A percentile compares a stretch with the other conserved stretches of the same genome.
phyloP scores from a whole-genome alignment of 2,797 vertebrate genomes.

The Orestias chungarensis region DNA sequence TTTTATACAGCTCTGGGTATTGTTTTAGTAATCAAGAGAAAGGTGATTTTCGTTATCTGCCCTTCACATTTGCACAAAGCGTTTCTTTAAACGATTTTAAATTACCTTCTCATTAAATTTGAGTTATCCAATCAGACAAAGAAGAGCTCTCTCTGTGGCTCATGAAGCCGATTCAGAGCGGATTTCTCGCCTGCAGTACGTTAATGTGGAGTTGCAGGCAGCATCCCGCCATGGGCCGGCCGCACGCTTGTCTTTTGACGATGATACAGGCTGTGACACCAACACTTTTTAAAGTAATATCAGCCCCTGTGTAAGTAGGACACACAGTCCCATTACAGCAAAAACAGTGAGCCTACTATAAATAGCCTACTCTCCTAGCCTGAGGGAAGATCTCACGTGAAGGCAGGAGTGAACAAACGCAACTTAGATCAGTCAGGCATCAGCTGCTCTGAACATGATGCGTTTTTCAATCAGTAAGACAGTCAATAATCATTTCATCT shows the following conservation, averaged over 20 bases:
- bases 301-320: constrained; percentile 78
- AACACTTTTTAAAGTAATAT: constrained; percentile 77
- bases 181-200: constrained; percentile 19
- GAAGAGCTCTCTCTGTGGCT: constrained; percentile 28
- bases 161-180: constrained; percentile 14
- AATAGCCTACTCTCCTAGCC: constrained; percentile 79
- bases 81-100: constrained; percentile 42
- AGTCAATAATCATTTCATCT: neutral
- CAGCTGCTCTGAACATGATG: constrained; percentile 45
- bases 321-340: constrained; percentile 78
- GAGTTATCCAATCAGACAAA: constrained; percentile 39
- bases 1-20: constrained; percentile 36
- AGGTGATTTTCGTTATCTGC: constrained; percentile 38
- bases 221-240: constrained; percentile 40
- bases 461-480: constrained; percentile 25
- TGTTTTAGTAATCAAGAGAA: constrained; percentile 47
- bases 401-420: constrained; percentile 70
- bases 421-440: constrained; percentile 61
- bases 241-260: constrained; percentile 42
- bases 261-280: constrained; percentile 66
- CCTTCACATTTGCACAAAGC: constrained; percentile 23
- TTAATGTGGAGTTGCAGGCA: constrained; percentile 30
- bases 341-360: constrained; percentile 81
- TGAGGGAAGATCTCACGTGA: constrained; percentile 74
- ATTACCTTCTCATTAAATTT: constrained; percentile 44